Base-by-base conservation (phyloP, 2,797 vertebrate species). In the Hybognathus amarus region DNA sequence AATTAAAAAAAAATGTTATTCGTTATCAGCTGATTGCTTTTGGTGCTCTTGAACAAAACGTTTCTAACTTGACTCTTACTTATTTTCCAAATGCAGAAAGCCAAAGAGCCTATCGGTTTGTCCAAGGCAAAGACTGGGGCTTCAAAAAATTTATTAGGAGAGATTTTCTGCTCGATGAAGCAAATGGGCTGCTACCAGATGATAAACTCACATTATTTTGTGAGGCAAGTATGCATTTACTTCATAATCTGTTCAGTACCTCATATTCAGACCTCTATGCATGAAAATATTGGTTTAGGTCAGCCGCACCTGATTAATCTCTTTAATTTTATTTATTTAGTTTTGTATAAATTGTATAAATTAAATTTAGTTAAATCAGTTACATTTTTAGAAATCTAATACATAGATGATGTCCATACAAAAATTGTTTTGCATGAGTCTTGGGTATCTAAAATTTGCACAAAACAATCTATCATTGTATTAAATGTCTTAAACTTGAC, bases 31-130 rank as follows among this genome's bases (percentile, higher is more conserved):
- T 27, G 36, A 40, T 54, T 30, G 22, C 27, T 56, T 75, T 22
- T 75, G 18, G 18, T 42, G 17, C 9, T 69, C 1, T 22, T 68
- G 38, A 69, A 69, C 3, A 64, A 33, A 8, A 42, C 6, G 1
- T 79, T 54, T 68, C 13, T 79, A 56, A 30, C 6, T 12, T 24
- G 17, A 33, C 33, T 24, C 30, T 79, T 61, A 9, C 79, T 40
- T 67, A 30, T 64, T 2, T 85, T 61, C 80, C 89, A 85, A 87
- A 79, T 89, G 85, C 93, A 99, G 98, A 99, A 96, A 99, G 98
- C 96, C 98, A 99, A 97, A 97, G 98, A 97, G 98, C 98, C 0
- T 99, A 99, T 96, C 96, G 98, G 91, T 99, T 99, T 95, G 97
- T 99, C 89, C 98, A 99, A 95, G 97, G 98, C 89, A 99, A 99